phyloP scores from a whole-genome alignment of 2,113 vertebrate genomes.

The Pterophyllum scalare region DNA sequence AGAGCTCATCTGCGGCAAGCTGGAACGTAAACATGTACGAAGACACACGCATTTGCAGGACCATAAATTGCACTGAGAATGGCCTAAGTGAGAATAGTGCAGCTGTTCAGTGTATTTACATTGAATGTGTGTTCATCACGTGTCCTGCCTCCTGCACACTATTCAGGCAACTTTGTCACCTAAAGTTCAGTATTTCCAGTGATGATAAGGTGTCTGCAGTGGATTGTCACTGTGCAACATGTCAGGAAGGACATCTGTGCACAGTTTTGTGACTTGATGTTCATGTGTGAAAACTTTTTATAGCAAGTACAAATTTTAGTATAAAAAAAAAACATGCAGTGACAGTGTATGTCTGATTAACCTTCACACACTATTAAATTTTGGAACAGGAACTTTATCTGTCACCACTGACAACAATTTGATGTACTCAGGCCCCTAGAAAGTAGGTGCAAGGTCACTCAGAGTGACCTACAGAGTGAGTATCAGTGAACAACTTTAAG shows the following conservation, averaged over 20 bases:
- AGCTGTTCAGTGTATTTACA: background rate
- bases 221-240: background rate
- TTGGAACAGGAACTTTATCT: background rate
- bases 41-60: too few relatives aligned
- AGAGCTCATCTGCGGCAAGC: too few relatives aligned
- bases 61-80: too few relatives aligned
- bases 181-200: background rate
- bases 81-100: background rate
- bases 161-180: background rate
- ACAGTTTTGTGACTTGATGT: background rate
- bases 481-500: too few relatives aligned
- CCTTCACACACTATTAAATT: conserved; percentile 14
- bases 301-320: too few relatives aligned
- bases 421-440: background rate
- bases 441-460: background rate
- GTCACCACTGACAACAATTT: background rate
- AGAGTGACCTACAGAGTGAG: background rate
- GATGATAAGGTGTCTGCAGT: background rate
- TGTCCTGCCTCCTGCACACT: background rate
- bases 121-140: background rate
- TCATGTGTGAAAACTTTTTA: background rate
- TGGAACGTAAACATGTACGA: too few relatives aligned
- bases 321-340: too few relatives aligned
- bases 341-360: background rate
- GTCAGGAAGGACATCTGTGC: background rate